These are phyloP conservation scores for Lordiphosa mommai DNA, from an alignment of 1,140 invertebrate species.

Conservation along the genomic window DNA sequence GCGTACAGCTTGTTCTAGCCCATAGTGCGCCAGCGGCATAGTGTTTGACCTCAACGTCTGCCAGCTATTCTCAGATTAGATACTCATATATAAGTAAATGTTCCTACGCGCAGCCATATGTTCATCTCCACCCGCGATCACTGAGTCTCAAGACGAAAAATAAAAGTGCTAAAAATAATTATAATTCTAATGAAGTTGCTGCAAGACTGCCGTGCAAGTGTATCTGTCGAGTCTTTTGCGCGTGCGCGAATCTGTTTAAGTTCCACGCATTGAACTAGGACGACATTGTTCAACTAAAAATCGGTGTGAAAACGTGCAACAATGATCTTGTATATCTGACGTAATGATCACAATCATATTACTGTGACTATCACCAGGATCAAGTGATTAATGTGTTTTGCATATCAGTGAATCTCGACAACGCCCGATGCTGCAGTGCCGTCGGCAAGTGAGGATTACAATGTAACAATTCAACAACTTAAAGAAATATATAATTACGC, in stretches of 20 bases:
- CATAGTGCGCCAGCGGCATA: too few relatives aligned
- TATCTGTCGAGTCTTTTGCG: neutral
- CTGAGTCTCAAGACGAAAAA: slow-evolving; percentile 1
- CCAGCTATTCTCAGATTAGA: neutral
- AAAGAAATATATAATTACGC: neutral
- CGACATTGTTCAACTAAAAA: too few relatives aligned
- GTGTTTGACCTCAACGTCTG: too few relatives aligned
- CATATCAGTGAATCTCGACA: neutral
- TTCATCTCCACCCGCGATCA: slow-evolving; percentile 6
- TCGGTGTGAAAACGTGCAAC: too few relatives aligned
- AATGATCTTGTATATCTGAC: too few relatives aligned
- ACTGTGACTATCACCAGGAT: neutral
- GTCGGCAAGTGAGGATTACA: slow-evolving; percentile 7
- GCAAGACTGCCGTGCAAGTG: neutral
- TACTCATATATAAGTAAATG: neutral
- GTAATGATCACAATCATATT: too few relatives aligned
- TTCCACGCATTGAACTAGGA: too few relatives aligned
- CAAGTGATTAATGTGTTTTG: neutral
- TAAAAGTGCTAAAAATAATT: slow-evolving; percentile 15
- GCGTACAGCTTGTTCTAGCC: neutral
- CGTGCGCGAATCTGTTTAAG: neutral
- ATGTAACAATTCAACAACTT: neutral
- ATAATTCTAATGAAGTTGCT: slow-evolving; percentile 10
- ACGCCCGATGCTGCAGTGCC: neutral
- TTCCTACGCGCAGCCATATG: neutral